Evolutionary conservation across 2,113 vertebrate species (phyloP), one percentile per base, ranked within the genome.

Genomic region (Hippocampus comes): DNA sequence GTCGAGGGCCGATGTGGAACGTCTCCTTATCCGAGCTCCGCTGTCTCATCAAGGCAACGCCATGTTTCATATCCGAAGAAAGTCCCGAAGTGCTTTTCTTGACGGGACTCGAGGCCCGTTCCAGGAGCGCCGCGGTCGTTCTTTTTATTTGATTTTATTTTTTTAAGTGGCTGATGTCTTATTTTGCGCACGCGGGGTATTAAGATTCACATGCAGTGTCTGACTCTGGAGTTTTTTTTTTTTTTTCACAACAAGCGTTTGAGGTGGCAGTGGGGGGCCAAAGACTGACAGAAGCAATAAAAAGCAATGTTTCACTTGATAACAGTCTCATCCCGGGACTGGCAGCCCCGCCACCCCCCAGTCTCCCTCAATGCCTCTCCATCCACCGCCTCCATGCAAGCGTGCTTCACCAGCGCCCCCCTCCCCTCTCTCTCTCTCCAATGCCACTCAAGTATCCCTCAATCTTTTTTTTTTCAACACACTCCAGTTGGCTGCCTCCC

Each of bases 251-350:
- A 67, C 67, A 80, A 84, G 77, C 75, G 72, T 83, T 76, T 82
- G 78, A 80, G 77, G 67, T 82, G 86, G 81, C 78, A 78, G 71
- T 43, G 63, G 73, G 61, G 49, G 64, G 75, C 43, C 71, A 69
- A 72, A 81, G 75, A 85, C 74, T 85, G 86, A 86, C 87, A 88
- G 78, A 81, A 79, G 82, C 84, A 88, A 87, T 87, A 88, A 86
- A 86, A 85, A 76, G 72, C 73, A 67, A 76, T 75, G 84, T 73
- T 83, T 84, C 81, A 82, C 81, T 83, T 84, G 61, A 82, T 72
- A 86, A 84, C 78, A 66, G 65, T 71, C 73, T 65, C 61, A 10
- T 79, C 21, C 30, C 70, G 67, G 68, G 70, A 65, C 76, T 72
- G 27, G 49, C 57, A 59, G 34, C 23, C 51, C 34, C 23, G 17